These are phyloP conservation scores for Lepus timidus DNA, from an alignment of 2,113 vertebrate genomes.

Conservation along the genomic window DNA sequence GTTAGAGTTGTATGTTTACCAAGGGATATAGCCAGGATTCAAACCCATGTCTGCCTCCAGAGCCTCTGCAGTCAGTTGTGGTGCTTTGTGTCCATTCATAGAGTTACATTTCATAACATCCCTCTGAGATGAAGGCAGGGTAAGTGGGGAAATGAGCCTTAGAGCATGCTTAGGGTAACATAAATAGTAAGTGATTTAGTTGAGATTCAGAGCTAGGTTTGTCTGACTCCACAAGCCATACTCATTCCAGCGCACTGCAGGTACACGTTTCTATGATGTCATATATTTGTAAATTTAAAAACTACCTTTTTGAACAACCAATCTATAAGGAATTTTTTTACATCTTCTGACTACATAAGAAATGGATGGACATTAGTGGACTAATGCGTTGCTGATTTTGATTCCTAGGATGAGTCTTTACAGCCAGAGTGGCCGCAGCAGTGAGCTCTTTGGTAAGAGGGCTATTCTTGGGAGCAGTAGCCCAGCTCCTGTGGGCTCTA, in stretches of 20 bases:
- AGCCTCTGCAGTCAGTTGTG: not conserved
- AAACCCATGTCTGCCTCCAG: not conserved
- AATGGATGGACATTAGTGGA: not conserved
- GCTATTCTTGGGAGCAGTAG: not conserved
- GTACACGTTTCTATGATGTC: not conserved
- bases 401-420: not conserved
- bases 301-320: not conserved
- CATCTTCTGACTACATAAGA: constrained; percentile 22
- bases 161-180: not conserved
- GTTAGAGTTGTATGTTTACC: not conserved
- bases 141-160: not conserved
- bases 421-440: not conserved
- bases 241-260: not conserved
- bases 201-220: not conserved
- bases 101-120: not conserved
- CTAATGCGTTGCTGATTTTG: not conserved
- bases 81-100: not conserved
- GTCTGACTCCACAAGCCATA: not conserved
- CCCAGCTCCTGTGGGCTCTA: not conserved
- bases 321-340: not conserved
- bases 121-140: not conserved
- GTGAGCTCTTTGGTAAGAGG: not conserved
- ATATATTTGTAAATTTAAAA: not conserved
- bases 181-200: not conserved
- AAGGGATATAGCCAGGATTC: not conserved